phyloP scores from a whole-genome alignment of 2,888 invertebrate genomes.

The Brachylomia viminalis region DNA sequence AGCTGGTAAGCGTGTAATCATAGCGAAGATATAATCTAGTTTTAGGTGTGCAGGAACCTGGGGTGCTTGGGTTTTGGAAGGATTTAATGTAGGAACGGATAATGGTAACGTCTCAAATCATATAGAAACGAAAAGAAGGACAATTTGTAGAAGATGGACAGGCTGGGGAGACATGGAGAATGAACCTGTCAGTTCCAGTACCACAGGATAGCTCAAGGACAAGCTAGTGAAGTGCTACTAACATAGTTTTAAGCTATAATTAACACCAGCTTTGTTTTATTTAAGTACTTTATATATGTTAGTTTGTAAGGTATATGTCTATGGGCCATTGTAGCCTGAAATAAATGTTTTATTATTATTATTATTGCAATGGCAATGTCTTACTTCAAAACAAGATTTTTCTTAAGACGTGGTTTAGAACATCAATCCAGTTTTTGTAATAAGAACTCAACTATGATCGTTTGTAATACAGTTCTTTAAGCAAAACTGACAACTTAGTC shows the following conservation, averaged over 20 bases:
- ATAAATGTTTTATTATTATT: too few relatives aligned
- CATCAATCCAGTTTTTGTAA: not conserved
- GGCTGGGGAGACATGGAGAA: not conserved
- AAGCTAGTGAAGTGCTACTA: too few relatives aligned
- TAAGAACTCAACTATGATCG: not conserved
- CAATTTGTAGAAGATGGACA: not conserved
- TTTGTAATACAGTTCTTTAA: not conserved
- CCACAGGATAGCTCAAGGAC: too few relatives aligned
- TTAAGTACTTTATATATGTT: too few relatives aligned
- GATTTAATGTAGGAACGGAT: not conserved
- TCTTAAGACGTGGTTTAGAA: not conserved
- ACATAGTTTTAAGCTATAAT: too few relatives aligned
- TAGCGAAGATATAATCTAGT: conserved; percentile 55
- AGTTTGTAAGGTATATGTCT: too few relatives aligned
- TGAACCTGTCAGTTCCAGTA: not conserved
- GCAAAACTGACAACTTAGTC: not conserved
- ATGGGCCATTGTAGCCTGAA: too few relatives aligned
- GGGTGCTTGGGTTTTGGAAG: conserved; percentile 19
- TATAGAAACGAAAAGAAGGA: not conserved
- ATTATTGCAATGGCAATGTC: not conserved
- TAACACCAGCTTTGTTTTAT: too few relatives aligned
- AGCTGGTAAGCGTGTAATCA: conserved; percentile 61
- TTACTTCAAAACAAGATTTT: not conserved
- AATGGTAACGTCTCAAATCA: not conserved
- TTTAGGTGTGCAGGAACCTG: conserved; percentile 42